These are phyloP conservation scores for Danaus melanippus DNA, from an alignment of 1,140 invertebrate species.

Conservation along the genomic window DNA sequence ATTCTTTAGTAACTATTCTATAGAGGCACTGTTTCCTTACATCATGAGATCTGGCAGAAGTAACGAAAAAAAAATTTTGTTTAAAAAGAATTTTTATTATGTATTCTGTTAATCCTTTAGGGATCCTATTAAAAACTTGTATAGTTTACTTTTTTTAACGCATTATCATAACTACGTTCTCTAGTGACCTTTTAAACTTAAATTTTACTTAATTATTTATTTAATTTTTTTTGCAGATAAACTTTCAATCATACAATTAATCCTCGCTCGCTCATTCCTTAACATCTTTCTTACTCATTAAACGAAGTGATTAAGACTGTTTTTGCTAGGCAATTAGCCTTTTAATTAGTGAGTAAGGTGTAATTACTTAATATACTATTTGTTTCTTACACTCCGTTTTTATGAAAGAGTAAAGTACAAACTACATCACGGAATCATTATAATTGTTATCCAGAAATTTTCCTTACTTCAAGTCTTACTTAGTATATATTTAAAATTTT, in stretches of 20 bases:
- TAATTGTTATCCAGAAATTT: too few species aligned
- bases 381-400: conserved; percentile 11
- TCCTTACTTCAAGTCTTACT: too few species aligned
- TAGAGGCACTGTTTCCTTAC: background rate
- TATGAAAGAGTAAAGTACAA: background rate
- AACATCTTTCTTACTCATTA: conserved; percentile 11
- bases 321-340: conserved; percentile 15
- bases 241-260: background rate
- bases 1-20: conserved; percentile 9
- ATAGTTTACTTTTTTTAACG: too few species aligned
- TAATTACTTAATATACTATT: conserved; percentile 17
- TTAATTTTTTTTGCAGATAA: too few species aligned
- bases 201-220: too few species aligned
- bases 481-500: too few species aligned
- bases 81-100: too few species aligned
- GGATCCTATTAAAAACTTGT: background rate
- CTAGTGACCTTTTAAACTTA: too few species aligned
- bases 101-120: background rate
- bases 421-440: too few species aligned
- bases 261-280: background rate
- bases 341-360: conserved; percentile 16
- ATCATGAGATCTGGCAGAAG: background rate
- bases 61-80: too few species aligned
- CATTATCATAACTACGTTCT: too few species aligned
- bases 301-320: conserved; percentile 11